Evolutionary conservation across 2,888 invertebrate species (phyloP).

Genomic region (Synanthedon myopaeformis): DNA sequence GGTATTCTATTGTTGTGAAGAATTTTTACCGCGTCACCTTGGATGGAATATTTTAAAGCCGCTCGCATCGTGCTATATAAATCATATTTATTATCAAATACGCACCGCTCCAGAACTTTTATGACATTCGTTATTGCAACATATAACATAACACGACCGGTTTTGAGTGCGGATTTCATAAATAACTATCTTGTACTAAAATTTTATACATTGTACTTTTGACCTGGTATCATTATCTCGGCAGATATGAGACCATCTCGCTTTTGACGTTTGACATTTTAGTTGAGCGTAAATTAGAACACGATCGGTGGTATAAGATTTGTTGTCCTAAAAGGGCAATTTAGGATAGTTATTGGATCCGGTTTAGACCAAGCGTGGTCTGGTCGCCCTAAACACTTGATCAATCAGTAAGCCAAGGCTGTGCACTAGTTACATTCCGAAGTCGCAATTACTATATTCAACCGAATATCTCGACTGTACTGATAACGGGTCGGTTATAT

Average conservation of each 20-base stretch:
- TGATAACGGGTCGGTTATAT: no score
- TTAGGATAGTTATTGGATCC: slow-evolving; percentile 47
- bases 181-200: slow-evolving; percentile 13
- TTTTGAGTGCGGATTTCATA: slow-evolving; percentile 1
- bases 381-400: slow-evolving; percentile 32
- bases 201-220: slow-evolving; percentile 26
- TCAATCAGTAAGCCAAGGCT: slow-evolving; percentile 45
- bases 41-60: slow-evolving; percentile 2
- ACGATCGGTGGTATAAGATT: not conserved
- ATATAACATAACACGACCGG: slow-evolving; percentile 4
- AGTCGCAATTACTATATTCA: not conserved
- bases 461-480: no score
- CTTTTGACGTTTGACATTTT: slow-evolving; percentile 26
- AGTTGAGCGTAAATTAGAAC: slow-evolving; percentile 4
- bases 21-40: slow-evolving; percentile 15
- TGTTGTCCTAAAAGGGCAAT: slow-evolving; percentile 39
- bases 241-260: slow-evolving; percentile 24
- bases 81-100: slow-evolving; percentile 21
- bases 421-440: slow-evolving; percentile 20
- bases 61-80: slow-evolving; percentile 13
- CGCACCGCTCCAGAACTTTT: slow-evolving; percentile 8
- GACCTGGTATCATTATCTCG: slow-evolving; percentile 35
- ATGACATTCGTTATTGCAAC: slow-evolving; percentile 11
- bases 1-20: slow-evolving; percentile 17
- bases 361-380: slow-evolving; percentile 26